phyloP scores from a whole-genome alignment of 2,797 vertebrate species.

The Hybognathus amarus region DNA sequence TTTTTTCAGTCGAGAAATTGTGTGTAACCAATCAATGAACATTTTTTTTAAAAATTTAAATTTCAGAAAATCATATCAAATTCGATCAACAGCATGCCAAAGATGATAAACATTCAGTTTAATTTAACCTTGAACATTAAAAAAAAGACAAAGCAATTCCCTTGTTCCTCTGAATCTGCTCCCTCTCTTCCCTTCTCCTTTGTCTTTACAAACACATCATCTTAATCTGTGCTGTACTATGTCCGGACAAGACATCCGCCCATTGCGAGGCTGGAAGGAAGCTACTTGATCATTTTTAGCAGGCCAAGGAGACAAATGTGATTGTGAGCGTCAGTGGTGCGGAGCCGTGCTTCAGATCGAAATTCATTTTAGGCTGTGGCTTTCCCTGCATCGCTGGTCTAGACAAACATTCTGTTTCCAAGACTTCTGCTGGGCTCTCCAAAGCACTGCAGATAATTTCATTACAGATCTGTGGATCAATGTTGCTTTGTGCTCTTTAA shows the following conservation, averaged over 20 bases:
- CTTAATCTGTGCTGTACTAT: constrained; percentile 13
- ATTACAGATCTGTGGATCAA: constrained; percentile 36
- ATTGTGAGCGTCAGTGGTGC: constrained; percentile 16
- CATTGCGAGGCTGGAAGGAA: background rate
- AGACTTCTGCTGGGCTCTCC: constrained; percentile 15
- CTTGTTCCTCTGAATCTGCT: background rate
- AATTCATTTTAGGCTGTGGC: constrained; percentile 20
- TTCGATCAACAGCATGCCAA: too few relatives aligned
- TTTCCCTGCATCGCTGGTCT: constrained; percentile 33
- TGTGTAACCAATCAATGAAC: background rate
- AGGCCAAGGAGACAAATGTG: constrained; percentile 14
- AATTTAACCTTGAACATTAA: background rate
- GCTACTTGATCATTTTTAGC: constrained; percentile 39
- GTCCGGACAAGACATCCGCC: constrained; percentile 16
- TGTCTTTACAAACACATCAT: constrained; percentile 24
- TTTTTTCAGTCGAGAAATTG: background rate
- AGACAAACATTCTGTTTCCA: constrained; percentile 31
- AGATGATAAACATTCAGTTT: background rate
- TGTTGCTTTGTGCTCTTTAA: constrained; percentile 42
- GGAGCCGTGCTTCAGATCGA: constrained; percentile 18
- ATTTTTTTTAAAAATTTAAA: too few relatives aligned
- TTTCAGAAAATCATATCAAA: too few relatives aligned
- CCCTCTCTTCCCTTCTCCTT: background rate
- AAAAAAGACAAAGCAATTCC: background rate
- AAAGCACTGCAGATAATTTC: constrained; percentile 35